Percentiles rank a stretch among this genome's conserved stretches.
Conservation (phyloP, 2,797 vertebrate genomes). For the Sciaenops ocellatus region DNA sequence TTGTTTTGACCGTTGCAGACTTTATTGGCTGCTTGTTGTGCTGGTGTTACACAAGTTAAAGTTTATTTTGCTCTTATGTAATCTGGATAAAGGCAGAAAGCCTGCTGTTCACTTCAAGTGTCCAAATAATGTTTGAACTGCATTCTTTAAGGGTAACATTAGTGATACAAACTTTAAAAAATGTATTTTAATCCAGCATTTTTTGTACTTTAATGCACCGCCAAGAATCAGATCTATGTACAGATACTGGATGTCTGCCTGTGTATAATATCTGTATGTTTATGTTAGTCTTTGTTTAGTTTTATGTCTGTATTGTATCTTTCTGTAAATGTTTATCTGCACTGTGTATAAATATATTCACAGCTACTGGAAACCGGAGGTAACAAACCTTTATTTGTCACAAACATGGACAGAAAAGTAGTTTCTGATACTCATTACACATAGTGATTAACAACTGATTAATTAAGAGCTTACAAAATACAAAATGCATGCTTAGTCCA, state of each 20-base stretch:
- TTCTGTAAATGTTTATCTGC: background rate
- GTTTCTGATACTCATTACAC: background rate
- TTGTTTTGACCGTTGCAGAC: constrained; percentile 64
- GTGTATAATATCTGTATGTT: background rate
- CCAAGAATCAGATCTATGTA: no score
- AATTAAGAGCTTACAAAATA: background rate
- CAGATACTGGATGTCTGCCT: background rate
- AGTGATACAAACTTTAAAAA: background rate
- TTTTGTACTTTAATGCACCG: no score
- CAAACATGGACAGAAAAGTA: background rate
- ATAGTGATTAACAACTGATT: background rate
- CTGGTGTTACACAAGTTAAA: constrained; percentile 29
- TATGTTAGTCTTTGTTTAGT: background rate
- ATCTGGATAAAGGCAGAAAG: constrained; percentile 41
- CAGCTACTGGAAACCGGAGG: background rate
- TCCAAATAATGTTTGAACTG: constrained; percentile 4
- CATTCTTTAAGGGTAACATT: constrained; percentile 2
- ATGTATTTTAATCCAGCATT: no score
- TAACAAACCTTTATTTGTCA: background rate
- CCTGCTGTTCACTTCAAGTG: constrained; percentile 20
- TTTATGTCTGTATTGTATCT: background rate
- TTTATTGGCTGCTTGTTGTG: constrained; percentile 48
- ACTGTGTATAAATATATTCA: background rate
- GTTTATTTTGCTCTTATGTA: constrained; percentile 41
- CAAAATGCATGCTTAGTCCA: background rate